Conservation (phyloP, 1,140 invertebrate genomes). For the Microplitis demolitor region DNA sequence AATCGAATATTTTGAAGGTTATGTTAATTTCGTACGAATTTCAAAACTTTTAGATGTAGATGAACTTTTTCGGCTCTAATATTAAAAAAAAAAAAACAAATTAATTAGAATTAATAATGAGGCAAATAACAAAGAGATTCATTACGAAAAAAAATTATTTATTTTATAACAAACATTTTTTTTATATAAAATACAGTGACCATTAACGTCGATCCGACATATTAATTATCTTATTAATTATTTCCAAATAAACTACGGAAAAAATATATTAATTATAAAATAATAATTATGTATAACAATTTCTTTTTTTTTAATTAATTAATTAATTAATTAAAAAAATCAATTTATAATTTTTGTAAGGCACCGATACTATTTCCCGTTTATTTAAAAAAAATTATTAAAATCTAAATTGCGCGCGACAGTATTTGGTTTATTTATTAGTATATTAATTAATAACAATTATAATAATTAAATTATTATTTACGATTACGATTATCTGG, state of each 20-base stretch:
- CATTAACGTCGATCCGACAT: slow-evolving; percentile 16
- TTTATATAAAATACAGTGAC: slow-evolving; percentile 37
- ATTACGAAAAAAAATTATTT: slow-evolving; percentile 27
- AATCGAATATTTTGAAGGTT: too few species aligned
- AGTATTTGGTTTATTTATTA: background rate
- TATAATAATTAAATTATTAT: slow-evolving; percentile 32
- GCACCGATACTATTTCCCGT: too few species aligned
- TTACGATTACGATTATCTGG: slow-evolving; percentile 38
- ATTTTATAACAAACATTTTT: slow-evolving; percentile 46
- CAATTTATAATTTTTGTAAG: too few species aligned
- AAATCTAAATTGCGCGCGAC: too few species aligned
- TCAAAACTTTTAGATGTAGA: too few species aligned
- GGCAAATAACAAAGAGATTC: too few species aligned
- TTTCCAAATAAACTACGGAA: background rate
- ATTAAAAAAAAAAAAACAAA: slow-evolving; percentile 5
- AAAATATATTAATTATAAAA: background rate
- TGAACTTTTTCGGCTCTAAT: too few species aligned
- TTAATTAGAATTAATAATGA: background rate
- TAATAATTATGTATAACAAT: background rate
- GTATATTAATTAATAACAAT: background rate
- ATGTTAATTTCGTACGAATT: too few species aligned
- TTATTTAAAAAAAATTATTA: too few species aligned
- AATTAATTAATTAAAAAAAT: too few species aligned
- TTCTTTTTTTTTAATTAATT: too few species aligned
- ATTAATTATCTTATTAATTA: background rate